Evolutionary conservation across 2,888 invertebrate genomes (phyloP).

Genomic region (Graphium colonna): DNA sequence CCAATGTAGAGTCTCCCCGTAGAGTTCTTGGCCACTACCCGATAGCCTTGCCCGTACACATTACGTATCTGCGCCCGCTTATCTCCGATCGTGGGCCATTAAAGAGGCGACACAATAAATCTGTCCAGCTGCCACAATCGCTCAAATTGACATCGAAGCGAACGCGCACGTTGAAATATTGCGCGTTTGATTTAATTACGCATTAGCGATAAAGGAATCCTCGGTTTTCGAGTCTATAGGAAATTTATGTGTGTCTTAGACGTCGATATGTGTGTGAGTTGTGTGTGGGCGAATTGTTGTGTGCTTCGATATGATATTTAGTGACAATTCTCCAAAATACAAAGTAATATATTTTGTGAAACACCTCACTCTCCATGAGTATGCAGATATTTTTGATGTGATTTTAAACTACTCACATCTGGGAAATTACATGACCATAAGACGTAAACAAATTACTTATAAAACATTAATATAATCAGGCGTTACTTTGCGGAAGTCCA

Average conservation of each 20-base stretch:
- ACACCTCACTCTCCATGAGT: too few species aligned
- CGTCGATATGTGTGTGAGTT: neutral
- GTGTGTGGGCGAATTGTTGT: neutral
- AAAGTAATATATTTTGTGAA: too few species aligned
- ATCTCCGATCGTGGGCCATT: slow-evolving; percentile 39
- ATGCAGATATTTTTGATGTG: too few species aligned
- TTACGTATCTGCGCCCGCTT: slow-evolving; percentile 28
- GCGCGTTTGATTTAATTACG: slow-evolving; percentile 28
- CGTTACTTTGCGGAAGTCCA: too few species aligned
- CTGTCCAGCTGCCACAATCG: slow-evolving; percentile 35
- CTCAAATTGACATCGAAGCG: slow-evolving; percentile 37
- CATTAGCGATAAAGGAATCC: neutral
- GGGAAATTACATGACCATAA: too few species aligned
- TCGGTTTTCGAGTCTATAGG: neutral
- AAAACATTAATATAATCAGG: too few species aligned
- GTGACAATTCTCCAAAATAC: too few species aligned
- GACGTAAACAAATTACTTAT: too few species aligned
- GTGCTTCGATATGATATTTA: too few species aligned
- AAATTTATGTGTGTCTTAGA: neutral
- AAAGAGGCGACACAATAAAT: slow-evolving; percentile 36
- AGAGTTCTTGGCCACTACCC: neutral
- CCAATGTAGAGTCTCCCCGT: neutral
- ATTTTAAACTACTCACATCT: too few species aligned
- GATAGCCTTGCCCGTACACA: neutral
- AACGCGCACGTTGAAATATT: slow-evolving; percentile 21